phyloP scores from a whole-genome alignment of 2,888 invertebrate genomes.

The Xanthia togata region DNA sequence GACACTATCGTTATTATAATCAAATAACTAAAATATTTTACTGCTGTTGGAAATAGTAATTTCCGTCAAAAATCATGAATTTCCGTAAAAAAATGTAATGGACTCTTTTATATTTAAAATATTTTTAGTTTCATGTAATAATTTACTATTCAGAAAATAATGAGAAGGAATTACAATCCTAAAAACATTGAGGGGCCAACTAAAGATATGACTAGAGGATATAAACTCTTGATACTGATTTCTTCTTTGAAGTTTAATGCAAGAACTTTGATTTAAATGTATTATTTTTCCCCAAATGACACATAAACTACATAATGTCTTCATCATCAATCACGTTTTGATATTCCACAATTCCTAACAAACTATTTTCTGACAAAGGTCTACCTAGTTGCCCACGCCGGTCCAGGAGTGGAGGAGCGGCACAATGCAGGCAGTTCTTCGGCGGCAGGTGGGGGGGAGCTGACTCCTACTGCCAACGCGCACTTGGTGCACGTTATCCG shows the following conservation, averaged over 20 bases:
- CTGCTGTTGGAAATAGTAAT: too few relatives aligned
- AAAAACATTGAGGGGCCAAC: not conserved
- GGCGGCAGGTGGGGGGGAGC: constrained; percentile 89
- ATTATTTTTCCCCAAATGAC: too few relatives aligned
- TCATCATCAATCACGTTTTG: too few relatives aligned
- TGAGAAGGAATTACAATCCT: not conserved
- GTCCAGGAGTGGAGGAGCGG: constrained; percentile 96
- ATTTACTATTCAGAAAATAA: not conserved
- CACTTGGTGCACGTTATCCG: constrained; percentile 94
- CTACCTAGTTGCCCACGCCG: constrained; percentile 97
- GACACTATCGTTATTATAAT: too few relatives aligned
- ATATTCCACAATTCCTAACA: not conserved
- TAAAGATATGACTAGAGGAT: not conserved
- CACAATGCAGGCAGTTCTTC: constrained; percentile 92
- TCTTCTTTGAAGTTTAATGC: not conserved
- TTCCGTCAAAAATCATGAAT: too few relatives aligned
- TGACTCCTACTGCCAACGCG: constrained; percentile 93
- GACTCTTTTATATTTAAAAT: too few relatives aligned
- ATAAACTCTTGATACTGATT: not conserved
- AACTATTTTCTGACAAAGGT: constrained; percentile 90
- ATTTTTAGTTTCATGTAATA: not conserved
- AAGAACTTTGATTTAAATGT: not conserved
- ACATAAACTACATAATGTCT: too few relatives aligned
- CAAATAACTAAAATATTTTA: too few relatives aligned
- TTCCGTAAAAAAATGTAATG: too few relatives aligned